phyloP scores from a whole-genome alignment of 2,113 vertebrate genomes.

The Anser cygnoides region DNA sequence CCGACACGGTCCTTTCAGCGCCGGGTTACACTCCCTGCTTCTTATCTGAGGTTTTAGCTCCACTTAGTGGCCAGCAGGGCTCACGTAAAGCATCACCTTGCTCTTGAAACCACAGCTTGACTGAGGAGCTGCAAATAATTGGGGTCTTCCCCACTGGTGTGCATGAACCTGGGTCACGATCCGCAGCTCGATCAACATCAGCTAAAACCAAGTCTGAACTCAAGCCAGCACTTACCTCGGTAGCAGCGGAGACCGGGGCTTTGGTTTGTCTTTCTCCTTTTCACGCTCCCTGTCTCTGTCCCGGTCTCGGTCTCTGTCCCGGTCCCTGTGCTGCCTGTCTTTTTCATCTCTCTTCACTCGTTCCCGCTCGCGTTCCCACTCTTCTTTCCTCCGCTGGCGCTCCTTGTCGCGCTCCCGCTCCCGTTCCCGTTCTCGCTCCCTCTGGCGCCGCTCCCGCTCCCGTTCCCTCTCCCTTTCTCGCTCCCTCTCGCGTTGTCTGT shows the following conservation, averaged over 20 bases:
- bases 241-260: slow-evolving; percentile 86
- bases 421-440: slow-evolving; percentile 90
- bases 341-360: slow-evolving; percentile 81
- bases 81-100: neutral
- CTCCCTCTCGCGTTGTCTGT: slow-evolving; percentile 87
- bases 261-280: slow-evolving; percentile 91
- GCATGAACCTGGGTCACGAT: fast-evolving
- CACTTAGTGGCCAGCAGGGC: slow-evolving; percentile 12
- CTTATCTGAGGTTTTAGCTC: neutral
- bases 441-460: slow-evolving; percentile 87
- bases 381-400: slow-evolving; percentile 85
- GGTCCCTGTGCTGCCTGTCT: slow-evolving; percentile 77
- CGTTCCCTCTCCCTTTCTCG: slow-evolving; percentile 87
- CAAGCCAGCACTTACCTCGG: slow-evolving; percentile 77
- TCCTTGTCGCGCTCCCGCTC: slow-evolving; percentile 94
- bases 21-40: fast-evolving
- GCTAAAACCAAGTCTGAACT: fast-evolving
- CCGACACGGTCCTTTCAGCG: neutral
- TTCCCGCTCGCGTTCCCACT: slow-evolving; percentile 79
- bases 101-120: fast-evolving
- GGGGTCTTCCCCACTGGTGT: too few relatives aligned
- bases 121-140: fast-evolving
- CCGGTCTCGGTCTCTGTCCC: slow-evolving; percentile 58
- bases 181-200: neutral
- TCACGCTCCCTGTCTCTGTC: slow-evolving; percentile 88